Conservation (phyloP, 2,888 invertebrate species). For the Sialis fuliginosa region DNA sequence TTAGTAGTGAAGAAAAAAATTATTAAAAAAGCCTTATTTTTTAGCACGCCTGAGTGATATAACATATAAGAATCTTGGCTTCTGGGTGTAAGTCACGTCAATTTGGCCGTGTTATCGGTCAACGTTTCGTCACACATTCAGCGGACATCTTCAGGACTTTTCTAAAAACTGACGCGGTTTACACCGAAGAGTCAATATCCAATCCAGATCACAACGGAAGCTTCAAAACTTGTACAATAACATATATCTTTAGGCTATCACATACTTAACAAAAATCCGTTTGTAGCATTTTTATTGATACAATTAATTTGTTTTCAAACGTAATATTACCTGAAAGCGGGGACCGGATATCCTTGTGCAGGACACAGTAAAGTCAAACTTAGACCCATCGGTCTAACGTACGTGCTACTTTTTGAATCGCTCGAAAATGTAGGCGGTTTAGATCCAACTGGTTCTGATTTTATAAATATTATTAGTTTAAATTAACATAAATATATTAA, state of each 20-base stretch:
- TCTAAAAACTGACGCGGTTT: no score
- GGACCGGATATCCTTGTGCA: conserved; percentile 47
- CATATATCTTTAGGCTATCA: conserved; percentile 39
- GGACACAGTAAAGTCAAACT: conserved; percentile 41
- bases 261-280: conserved; percentile 2
- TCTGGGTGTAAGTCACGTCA: no score
- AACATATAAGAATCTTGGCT: no score
- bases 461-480: conserved; percentile 14
- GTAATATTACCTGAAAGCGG: conserved; percentile 31
- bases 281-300: conserved; percentile 4
- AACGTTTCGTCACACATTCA: no score
- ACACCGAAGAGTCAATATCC: no score
- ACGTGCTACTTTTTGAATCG: conserved; percentile 39
- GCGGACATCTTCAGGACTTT: no score
- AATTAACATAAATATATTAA: background rate
- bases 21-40: no score
- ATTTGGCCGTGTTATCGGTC: no score
- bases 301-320: conserved; percentile 13
- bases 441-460: conserved; percentile 40
- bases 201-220: no score
- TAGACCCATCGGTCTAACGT: conserved; percentile 14
- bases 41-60: no score
- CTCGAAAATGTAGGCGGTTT: conserved; percentile 43
- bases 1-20: no score
- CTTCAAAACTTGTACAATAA: no score